Percentiles rank a stretch among this genome's conserved stretches.
Evolutionary conservation across 2,888 invertebrate genomes (phyloP).

Genomic region (Sphinx pinastri): DNA sequence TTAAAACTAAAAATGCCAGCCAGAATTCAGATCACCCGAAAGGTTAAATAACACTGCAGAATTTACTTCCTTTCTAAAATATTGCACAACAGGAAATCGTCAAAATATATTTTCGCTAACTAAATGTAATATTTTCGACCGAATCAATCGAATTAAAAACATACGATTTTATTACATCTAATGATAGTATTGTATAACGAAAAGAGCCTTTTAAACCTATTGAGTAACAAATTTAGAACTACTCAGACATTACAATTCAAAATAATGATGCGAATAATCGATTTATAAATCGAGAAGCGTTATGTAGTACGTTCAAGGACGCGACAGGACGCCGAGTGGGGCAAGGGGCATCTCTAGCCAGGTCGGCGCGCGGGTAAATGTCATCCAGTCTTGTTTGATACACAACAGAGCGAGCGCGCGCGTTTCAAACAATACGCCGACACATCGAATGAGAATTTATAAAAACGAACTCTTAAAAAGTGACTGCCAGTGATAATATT

Average conservation of each 20-base stretch:
- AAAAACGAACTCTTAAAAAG: constrained; percentile 35
- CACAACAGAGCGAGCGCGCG: constrained; percentile 41
- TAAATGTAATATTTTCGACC: background rate
- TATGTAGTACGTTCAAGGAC: constrained; percentile 37
- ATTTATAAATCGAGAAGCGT: constrained; percentile 20
- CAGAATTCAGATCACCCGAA: background rate
- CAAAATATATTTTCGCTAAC: background rate
- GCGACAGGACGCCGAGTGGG: constrained; percentile 32
- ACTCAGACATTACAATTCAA: background rate
- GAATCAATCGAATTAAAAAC: constrained; percentile 20
- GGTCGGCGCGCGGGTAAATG: constrained; percentile 38
- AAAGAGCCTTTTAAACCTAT: background rate
- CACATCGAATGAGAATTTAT: constrained; percentile 44
- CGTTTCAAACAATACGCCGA: constrained; percentile 38
- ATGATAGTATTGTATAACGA: constrained; percentile 20
- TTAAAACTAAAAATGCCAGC: constrained; percentile 2
- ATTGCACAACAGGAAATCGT: constrained; percentile 17
- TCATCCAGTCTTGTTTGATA: constrained; percentile 40
- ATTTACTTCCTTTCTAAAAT: constrained; percentile 12
- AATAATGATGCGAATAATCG: constrained; percentile 26
- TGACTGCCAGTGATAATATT: constrained; percentile 28
- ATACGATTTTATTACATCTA: constrained; percentile 27
- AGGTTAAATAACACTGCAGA: background rate
- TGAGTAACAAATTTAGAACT: constrained; percentile 10
- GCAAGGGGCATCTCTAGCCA: constrained; percentile 37